phyloP scores from a whole-genome alignment of 2,113 vertebrate genomes.

The Opisthocomus hoazin region DNA sequence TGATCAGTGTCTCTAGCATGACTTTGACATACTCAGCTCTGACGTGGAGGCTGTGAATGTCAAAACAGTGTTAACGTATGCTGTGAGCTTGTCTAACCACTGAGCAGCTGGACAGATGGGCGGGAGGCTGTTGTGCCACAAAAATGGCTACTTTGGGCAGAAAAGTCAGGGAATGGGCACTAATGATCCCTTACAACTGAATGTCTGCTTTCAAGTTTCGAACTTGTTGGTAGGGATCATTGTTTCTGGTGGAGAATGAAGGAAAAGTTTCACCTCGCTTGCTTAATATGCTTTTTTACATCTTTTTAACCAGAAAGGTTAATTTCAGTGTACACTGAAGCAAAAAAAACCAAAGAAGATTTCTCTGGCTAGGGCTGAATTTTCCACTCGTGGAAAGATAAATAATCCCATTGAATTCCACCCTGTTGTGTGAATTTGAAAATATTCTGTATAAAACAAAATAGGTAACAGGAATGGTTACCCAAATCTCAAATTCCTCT shows the following conservation, averaged over 20 bases:
- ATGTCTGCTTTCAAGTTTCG: background rate
- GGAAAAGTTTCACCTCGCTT: background rate
- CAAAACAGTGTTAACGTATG: background rate
- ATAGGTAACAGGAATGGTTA: background rate
- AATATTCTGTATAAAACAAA: background rate
- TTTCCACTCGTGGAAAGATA: background rate
- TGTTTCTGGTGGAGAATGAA: background rate
- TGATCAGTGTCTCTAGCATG: rapidly evolving
- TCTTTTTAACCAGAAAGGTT: background rate
- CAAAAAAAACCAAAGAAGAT: background rate
- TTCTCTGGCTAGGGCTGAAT: background rate
- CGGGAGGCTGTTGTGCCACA: background rate
- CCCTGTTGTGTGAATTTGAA: background rate
- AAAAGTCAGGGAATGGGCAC: background rate
- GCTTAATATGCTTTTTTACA: background rate
- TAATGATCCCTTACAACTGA: background rate
- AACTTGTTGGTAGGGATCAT: background rate
- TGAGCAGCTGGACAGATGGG: background rate
- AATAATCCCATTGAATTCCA: background rate
- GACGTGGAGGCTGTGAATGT: rapidly evolving
- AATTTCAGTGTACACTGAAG: background rate
- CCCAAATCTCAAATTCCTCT: background rate
- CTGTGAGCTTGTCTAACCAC: background rate
- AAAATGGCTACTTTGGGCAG: background rate
- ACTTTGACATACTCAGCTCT: background rate